phyloP scores from a whole-genome alignment of 2,797 vertebrate species.

The Enteromius viviparus region DNA sequence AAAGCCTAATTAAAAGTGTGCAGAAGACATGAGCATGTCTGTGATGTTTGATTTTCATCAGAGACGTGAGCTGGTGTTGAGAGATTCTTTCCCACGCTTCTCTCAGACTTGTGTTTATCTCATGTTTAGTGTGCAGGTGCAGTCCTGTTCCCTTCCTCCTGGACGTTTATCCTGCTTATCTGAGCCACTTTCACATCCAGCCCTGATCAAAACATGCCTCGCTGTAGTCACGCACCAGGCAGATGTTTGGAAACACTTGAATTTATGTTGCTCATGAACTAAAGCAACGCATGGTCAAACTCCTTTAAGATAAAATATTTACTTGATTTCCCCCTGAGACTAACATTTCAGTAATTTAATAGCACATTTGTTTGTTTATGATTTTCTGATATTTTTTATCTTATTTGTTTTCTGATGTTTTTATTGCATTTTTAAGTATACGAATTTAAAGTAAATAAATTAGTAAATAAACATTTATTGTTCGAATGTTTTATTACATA shows the following conservation, averaged over 20 bases:
- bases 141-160: slow-evolving; percentile 3
- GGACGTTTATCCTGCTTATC: slow-evolving; percentile 41
- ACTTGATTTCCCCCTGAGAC: not conserved
- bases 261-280: not conserved
- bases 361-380: not conserved
- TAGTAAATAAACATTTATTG: not conserved
- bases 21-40: not conserved
- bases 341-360: not conserved
- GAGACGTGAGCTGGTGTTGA: not conserved
- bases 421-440: not conserved
- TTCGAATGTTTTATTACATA: not conserved
- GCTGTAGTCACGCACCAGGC: not conserved
- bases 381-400: not conserved
- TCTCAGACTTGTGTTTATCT: not conserved
- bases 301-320: not conserved
- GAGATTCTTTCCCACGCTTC: not conserved
- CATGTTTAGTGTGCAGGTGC: slow-evolving; percentile 15
- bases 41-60: not conserved
- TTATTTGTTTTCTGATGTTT: not conserved
- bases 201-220: slow-evolving; percentile 15
- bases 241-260: not conserved
- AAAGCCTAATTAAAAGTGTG: not conserved
- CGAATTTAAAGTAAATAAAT: not conserved
- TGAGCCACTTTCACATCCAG: not conserved
- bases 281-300: not conserved